Conservation (phyloP, 2,888 invertebrate genomes). For the Thelaira solivaga region DNA sequence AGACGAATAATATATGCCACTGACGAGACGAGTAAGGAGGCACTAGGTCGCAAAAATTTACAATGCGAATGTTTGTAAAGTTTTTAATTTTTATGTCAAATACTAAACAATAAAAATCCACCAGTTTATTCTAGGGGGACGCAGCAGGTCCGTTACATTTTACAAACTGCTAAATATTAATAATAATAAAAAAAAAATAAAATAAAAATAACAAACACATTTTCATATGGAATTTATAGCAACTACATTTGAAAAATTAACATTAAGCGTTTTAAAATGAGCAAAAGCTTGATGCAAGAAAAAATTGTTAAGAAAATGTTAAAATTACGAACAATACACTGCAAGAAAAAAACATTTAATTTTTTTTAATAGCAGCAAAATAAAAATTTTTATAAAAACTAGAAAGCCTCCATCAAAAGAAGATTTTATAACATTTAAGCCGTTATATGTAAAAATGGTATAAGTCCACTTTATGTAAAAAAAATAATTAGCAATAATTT, state of each 20-base stretch:
- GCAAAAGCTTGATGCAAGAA: slow-evolving; percentile 34
- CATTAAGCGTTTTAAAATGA: slow-evolving; percentile 25
- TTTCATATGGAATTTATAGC: not conserved
- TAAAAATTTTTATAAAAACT: not conserved
- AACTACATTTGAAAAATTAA: slow-evolving; percentile 24
- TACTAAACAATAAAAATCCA: too few species aligned
- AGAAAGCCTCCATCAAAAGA: not conserved
- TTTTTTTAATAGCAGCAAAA: not conserved
- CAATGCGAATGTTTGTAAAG: too few species aligned
- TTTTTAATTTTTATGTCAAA: too few species aligned
- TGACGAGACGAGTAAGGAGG: too few species aligned
- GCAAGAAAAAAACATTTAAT: slow-evolving; percentile 4
- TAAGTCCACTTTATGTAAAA: too few species aligned
- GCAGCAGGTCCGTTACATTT: not conserved
- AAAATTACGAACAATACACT: slow-evolving; percentile 51
- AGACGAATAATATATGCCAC: too few species aligned
- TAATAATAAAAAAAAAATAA: too few species aligned
- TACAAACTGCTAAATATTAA: not conserved
- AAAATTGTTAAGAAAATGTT: slow-evolving; percentile 33
- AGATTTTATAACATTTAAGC: not conserved
- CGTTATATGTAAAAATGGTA: too few species aligned
- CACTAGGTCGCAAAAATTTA: too few species aligned
- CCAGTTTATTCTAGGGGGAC: too few species aligned
- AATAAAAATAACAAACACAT: not conserved
- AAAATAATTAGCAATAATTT: too few species aligned